These are phyloP conservation scores for Eupristina koningsbergeri DNA, from an alignment of 1,140 invertebrate species.

Conservation along the genomic window DNA sequence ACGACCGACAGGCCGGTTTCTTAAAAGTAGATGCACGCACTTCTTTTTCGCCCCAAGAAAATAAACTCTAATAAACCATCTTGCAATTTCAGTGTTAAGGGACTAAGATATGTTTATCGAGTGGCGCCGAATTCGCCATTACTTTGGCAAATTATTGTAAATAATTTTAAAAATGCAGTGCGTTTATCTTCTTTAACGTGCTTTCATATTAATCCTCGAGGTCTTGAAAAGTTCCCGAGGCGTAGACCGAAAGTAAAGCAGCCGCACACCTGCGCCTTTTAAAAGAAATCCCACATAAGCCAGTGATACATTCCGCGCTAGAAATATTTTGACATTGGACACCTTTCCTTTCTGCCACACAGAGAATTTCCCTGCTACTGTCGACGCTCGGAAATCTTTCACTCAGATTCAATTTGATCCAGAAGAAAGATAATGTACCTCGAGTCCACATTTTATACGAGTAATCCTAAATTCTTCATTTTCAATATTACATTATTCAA, in stretches of 20 bases:
- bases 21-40: no score
- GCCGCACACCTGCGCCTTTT: conserved; percentile 33
- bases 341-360: background rate
- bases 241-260: background rate
- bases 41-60: no score
- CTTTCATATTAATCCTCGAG: no score
- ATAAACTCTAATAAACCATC: no score
- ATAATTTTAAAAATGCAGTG: no score
- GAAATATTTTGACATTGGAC: conserved; percentile 35
- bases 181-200: no score
- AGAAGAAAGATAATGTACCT: background rate
- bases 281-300: conserved; percentile 20
- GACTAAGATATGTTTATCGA: no score
- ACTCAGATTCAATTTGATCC: background rate
- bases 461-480: background rate
- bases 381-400: background rate
- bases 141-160: no score
- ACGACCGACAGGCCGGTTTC: no score
- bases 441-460: background rate
- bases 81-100: no score
- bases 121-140: no score
- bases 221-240: conserved; percentile 14
- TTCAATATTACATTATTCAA: background rate
- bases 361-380: background rate
- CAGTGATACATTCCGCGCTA: background rate